Evolutionary conservation across 2,888 invertebrate species (phyloP).

Genomic region (Smittia aterrima): DNA sequence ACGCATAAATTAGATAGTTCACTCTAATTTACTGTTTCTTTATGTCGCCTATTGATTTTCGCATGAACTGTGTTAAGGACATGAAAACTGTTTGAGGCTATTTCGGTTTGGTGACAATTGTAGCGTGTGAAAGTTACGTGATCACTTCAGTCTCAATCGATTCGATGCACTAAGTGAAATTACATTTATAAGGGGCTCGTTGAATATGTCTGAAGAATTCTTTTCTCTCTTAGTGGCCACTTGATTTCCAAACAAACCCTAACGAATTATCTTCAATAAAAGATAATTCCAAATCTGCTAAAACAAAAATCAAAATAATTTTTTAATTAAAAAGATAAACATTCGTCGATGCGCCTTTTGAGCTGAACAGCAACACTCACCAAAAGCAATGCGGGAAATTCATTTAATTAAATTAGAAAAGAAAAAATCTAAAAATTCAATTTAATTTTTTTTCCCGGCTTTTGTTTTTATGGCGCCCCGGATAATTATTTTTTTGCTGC

Average conservation of each 20-base stretch:
- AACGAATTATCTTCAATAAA: too few relatives aligned
- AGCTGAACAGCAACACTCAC: background rate
- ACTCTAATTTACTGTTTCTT: background rate
- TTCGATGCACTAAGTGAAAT: background rate
- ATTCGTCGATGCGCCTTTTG: background rate
- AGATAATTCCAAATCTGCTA: too few relatives aligned
- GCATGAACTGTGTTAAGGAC: background rate
- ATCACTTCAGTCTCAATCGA: background rate
- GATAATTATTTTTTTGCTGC: background rate
- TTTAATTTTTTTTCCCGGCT: slow-evolving; percentile 21
- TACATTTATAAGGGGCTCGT: background rate
- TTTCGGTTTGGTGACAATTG: background rate
- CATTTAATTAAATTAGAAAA: slow-evolving; percentile 27
- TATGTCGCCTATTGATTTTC: slow-evolving; percentile 24
- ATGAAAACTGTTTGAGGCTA: too few relatives aligned
- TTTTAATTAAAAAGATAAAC: slow-evolving; percentile 41
- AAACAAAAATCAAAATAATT: background rate
- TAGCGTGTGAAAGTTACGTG: too few relatives aligned
- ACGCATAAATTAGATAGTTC: slow-evolving; percentile 38
- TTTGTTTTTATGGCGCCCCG: background rate
- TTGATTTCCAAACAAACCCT: too few relatives aligned
- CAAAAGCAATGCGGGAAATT: slow-evolving; percentile 25
- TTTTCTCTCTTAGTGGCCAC: too few relatives aligned
- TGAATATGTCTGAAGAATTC: too few relatives aligned
- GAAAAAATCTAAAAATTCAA: slow-evolving; percentile 16